Conservation (phyloP, 1,140 invertebrate genomes). For the Scylla paramamosain region DNA sequence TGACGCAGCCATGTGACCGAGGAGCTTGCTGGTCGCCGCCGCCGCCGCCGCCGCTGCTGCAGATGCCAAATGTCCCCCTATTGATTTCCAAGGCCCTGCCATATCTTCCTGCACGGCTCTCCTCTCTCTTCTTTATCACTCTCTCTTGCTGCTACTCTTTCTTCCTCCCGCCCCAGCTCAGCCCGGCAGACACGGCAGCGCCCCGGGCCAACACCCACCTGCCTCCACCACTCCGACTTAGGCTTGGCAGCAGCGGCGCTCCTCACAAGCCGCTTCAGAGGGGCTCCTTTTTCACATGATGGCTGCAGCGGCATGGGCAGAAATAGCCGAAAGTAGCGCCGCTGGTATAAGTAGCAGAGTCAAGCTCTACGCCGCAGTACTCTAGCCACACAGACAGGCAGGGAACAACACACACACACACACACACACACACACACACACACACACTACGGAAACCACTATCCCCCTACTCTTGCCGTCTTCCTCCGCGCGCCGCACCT, state of each 20-base stretch:
- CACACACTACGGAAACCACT: conserved; percentile 45
- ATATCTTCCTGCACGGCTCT: conserved; percentile 69
- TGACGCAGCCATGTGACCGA: conserved; percentile 57
- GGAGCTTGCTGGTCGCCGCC: conserved; percentile 44
- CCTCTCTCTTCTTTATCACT: conserved; percentile 67
- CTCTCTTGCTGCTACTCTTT: conserved; percentile 40
- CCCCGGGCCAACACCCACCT: conserved; percentile 41
- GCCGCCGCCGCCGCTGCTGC: conserved; percentile 57
- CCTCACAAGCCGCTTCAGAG: conserved; percentile 49
- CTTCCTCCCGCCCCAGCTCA: not conserved
- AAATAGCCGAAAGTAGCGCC: conserved; percentile 49
- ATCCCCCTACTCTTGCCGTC: conserved; percentile 22
- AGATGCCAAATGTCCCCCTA: conserved; percentile 73
- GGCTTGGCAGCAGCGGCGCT: conserved; percentile 44
- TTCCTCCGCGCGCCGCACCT: not conserved
- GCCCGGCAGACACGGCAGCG: conserved; percentile 1
- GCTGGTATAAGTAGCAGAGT: not conserved
- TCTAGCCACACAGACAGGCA: not conserved
- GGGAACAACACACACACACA: not conserved
- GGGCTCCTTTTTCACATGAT: conserved; percentile 56
- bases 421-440: conserved; percentile 15
- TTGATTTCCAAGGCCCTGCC: conserved; percentile 72
- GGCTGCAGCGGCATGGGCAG: conserved; percentile 39
- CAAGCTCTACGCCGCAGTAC: not conserved
- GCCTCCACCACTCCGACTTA: conserved; percentile 32